Percentiles rank a stretch among this genome's conserved stretches.
Conservation (phyloP, 2,113 vertebrate genomes). For the Triplophysa tibetana region DNA sequence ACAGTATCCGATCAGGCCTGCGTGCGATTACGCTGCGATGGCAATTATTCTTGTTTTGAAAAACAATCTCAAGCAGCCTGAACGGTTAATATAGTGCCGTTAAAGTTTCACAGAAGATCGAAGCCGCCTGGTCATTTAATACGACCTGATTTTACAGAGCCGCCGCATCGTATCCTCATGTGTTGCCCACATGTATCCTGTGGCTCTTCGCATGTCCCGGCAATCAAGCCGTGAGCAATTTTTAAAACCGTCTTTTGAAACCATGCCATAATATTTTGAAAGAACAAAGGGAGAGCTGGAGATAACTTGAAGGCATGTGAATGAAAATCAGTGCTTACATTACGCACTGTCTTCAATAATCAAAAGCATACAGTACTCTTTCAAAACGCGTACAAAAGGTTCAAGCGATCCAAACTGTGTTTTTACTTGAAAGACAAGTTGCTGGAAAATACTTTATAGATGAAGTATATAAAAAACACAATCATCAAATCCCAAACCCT, state of each 20-base stretch:
- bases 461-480: conserved; percentile 6
- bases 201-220: conserved; percentile 54
- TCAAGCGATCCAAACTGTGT: background rate
- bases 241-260: conserved; percentile 46
- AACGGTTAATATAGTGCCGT: conserved; percentile 51
- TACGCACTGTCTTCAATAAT: conserved; percentile 47
- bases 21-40: conserved; percentile 66
- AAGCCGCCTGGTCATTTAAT: conserved; percentile 60
- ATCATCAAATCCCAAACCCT: conserved; percentile 1
- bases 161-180: conserved; percentile 52
- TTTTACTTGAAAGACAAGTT: conserved; percentile 11
- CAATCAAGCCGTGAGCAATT: conserved; percentile 49
- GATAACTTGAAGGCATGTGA: conserved; percentile 36
- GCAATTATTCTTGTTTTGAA: conserved; percentile 67
- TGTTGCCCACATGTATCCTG: conserved; percentile 67
- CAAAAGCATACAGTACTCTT: conserved; percentile 28
- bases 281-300: conserved; percentile 31
- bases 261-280: conserved; percentile 13
- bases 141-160: conserved; percentile 44
- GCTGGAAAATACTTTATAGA: background rate
- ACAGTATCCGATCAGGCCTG: conserved; percentile 60
- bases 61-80: conserved; percentile 60
- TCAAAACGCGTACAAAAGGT: background rate
- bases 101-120: conserved; percentile 46
- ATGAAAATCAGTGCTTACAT: conserved; percentile 48